phyloP scores from a whole-genome alignment of 2,797 vertebrate species.

The Cossypha heuglini region DNA sequence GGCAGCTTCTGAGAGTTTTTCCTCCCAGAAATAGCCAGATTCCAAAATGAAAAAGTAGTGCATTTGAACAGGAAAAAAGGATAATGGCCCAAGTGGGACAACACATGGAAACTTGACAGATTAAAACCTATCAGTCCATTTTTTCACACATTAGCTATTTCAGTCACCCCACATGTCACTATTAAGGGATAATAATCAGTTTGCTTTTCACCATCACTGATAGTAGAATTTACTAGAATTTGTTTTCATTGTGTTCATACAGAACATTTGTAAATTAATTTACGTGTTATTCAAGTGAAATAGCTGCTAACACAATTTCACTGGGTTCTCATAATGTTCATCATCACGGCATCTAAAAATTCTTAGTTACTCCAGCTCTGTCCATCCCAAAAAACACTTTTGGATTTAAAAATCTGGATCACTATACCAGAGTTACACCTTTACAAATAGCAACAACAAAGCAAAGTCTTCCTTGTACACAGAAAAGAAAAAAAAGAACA shows the following conservation, averaged over 20 bases:
- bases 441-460: neutral
- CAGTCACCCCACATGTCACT: neutral
- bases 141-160: neutral
- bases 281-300: neutral
- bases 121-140: neutral
- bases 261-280: neutral
- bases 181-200: neutral
- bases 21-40: neutral
- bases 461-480: neutral
- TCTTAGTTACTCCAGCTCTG: neutral
- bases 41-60: neutral
- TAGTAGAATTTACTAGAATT: neutral
- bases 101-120: neutral
- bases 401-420: neutral
- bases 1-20: neutral
- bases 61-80: neutral
- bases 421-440: neutral
- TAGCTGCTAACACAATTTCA: neutral
- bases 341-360: neutral
- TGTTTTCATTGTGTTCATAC: neutral
- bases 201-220: neutral
- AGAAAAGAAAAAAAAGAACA: neutral
- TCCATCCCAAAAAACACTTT: neutral
- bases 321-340: neutral
- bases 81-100: neutral